Evolutionary conservation across 2,113 vertebrate species (phyloP).

Genomic region (Scopus umbretta): DNA sequence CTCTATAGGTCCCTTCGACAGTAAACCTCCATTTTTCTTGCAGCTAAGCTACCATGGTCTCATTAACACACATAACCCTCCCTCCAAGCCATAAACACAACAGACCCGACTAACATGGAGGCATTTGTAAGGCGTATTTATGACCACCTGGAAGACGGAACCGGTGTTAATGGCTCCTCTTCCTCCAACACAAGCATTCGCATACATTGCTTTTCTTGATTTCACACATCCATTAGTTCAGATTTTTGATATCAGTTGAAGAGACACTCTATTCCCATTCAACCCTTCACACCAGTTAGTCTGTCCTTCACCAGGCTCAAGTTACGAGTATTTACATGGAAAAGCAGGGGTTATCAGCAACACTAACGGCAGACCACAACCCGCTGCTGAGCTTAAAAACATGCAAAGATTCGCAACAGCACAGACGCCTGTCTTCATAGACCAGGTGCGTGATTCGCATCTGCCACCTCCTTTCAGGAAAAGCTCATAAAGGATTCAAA

Average conservation of each 20-base stretch:
- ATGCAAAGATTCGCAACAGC: accelerated
- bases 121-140: neutral
- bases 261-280: neutral
- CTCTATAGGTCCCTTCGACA: neutral
- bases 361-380: neutral
- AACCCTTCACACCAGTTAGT: neutral
- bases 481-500: neutral
- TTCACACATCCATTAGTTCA: neutral
- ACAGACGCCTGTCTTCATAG: neutral
- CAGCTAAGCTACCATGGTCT: neutral
- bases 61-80: neutral
- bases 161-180: neutral
- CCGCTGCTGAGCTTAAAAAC: neutral
- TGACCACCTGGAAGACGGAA: neutral
- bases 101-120: accelerated
- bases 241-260: neutral
- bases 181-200: neutral
- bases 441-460: accelerated
- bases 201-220: neutral
- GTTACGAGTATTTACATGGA: neutral
- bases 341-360: neutral
- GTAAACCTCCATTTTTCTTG: neutral
- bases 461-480: neutral
- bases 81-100: neutral
- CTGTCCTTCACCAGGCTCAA: neutral